Conservation (phyloP, 2,797 vertebrate species). For the Cottoperca gobio region DNA sequence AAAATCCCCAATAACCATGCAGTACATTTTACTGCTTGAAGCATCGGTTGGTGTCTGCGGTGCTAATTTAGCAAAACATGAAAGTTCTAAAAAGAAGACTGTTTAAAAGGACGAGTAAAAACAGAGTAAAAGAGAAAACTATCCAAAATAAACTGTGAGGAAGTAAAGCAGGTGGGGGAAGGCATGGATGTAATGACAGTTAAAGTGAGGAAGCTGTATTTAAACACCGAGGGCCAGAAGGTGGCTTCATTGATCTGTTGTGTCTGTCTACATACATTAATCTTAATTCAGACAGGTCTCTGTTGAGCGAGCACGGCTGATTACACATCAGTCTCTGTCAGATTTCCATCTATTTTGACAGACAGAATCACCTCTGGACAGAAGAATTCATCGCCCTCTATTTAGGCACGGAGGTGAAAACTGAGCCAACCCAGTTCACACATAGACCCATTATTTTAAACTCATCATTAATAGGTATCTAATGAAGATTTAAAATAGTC, state of each 20-base stretch:
- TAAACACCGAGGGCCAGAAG: conserved; percentile 30
- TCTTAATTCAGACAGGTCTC: conserved; percentile 58
- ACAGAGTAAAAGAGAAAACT: conserved; percentile 28
- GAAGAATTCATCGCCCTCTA: conserved; percentile 39
- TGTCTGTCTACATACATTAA: conserved; percentile 52
- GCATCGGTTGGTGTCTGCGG: conserved; percentile 15
- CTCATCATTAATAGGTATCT: conserved; percentile 3
- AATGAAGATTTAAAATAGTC: neutral
- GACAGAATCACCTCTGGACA: conserved; percentile 43
- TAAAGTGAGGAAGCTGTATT: conserved; percentile 25
- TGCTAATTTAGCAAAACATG: conserved; percentile 29
- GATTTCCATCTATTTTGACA: conserved; percentile 61
- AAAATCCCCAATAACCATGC: conserved; percentile 22
- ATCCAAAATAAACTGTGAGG: conserved; percentile 32
- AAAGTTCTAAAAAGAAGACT: conserved; percentile 17
- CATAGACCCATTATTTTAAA: conserved; percentile 23
- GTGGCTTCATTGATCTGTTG: conserved; percentile 49
- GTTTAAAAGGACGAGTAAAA: conserved; percentile 18
- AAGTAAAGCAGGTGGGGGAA: conserved; percentile 30
- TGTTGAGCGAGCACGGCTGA: conserved; percentile 52
- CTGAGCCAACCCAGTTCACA: conserved; percentile 22
- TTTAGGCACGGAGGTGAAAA: conserved; percentile 30
- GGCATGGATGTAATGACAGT: conserved; percentile 29
- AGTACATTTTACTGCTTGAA: conserved; percentile 23
- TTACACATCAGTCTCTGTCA: conserved; percentile 67